Evolutionary conservation across 2,888 invertebrate genomes (phyloP).

Genomic region (Melitaea athalia): DNA sequence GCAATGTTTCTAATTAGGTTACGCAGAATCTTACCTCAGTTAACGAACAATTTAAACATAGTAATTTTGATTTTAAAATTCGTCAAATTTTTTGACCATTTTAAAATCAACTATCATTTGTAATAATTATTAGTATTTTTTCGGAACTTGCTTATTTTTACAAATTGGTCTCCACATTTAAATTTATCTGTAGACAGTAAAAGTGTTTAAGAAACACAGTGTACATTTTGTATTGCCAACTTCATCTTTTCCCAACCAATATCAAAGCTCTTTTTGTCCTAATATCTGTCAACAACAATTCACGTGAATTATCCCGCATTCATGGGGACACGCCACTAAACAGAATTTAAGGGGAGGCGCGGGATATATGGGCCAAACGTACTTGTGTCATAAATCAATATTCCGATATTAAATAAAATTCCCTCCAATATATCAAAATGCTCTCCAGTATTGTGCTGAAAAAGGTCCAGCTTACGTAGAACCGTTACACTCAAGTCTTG

Average conservation of each 20-base stretch:
- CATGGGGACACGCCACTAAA: slow-evolving; percentile 58
- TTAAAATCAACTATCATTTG: too few relatives aligned
- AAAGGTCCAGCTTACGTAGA: slow-evolving; percentile 57
- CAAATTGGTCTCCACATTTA: too few relatives aligned
- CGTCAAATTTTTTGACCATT: too few relatives aligned
- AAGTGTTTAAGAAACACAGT: neutral
- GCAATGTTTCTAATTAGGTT: too few relatives aligned
- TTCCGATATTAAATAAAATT: slow-evolving; percentile 76
- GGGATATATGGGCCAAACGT: slow-evolving; percentile 54
- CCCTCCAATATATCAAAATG: slow-evolving; percentile 66
- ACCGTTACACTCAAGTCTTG: slow-evolving; percentile 33
- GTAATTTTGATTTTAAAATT: too few relatives aligned
- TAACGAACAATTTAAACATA: too few relatives aligned
- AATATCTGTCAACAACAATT: slow-evolving; percentile 38
- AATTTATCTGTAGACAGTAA: too few relatives aligned
- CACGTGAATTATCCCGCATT: slow-evolving; percentile 53
- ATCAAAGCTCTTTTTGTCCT: neutral
- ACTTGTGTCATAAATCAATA: slow-evolving; percentile 72
- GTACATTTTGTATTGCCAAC: neutral
- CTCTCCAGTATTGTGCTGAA: slow-evolving; percentile 56
- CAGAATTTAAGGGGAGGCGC: slow-evolving; percentile 57
- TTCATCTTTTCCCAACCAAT: neutral
- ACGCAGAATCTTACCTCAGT: too few relatives aligned
- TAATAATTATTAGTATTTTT: too few relatives aligned
- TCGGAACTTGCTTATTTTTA: too few relatives aligned